Conservation (phyloP, 2,113 vertebrate genomes). For the Hassar affinis region DNA sequence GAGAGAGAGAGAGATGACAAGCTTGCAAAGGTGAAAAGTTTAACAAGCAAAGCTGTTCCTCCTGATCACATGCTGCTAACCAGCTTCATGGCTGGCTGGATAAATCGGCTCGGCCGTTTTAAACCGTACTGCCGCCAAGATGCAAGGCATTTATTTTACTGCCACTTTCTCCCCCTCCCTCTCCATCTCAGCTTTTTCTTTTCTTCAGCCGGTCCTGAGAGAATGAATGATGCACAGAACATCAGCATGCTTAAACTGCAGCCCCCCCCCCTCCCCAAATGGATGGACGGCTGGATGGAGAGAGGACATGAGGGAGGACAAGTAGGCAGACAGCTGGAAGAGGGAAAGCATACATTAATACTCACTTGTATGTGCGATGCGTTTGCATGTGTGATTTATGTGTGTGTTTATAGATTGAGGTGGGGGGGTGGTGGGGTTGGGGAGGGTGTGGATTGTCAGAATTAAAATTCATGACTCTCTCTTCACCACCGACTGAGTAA, state of each 20-base stretch:
- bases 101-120: slow-evolving; percentile 85
- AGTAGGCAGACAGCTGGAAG: slow-evolving; percentile 63
- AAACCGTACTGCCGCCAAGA: slow-evolving; percentile 83
- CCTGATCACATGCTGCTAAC: slow-evolving; percentile 99
- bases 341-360: slow-evolving; percentile 69
- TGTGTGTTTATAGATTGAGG: slow-evolving; percentile 42
- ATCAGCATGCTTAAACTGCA: slow-evolving; percentile 64
- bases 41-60: slow-evolving; percentile 99
- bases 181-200: slow-evolving; percentile 33
- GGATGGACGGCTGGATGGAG: slow-evolving; percentile 62
- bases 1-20: slow-evolving; percentile 46
- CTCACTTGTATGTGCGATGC: slow-evolving; percentile 58
- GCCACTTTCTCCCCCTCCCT: slow-evolving; percentile 57
- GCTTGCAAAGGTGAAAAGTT: slow-evolving; percentile 96
- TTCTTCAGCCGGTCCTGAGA: slow-evolving; percentile 43
- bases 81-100: slow-evolving; percentile 98
- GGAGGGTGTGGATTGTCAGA: slow-evolving; percentile 78
- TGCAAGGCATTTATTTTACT: slow-evolving; percentile 80
- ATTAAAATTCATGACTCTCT: slow-evolving; percentile 99
- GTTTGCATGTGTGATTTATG: slow-evolving; percentile 42
- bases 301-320: slow-evolving; percentile 62
- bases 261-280: slow-evolving; percentile 68
- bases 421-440: slow-evolving; percentile 45
- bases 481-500: slow-evolving; percentile 99
- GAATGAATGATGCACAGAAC: slow-evolving; percentile 59